These are phyloP conservation scores for Drosophila cognata DNA, from an alignment of 2,888 invertebrate genomes.

Conservation along the genomic window DNA sequence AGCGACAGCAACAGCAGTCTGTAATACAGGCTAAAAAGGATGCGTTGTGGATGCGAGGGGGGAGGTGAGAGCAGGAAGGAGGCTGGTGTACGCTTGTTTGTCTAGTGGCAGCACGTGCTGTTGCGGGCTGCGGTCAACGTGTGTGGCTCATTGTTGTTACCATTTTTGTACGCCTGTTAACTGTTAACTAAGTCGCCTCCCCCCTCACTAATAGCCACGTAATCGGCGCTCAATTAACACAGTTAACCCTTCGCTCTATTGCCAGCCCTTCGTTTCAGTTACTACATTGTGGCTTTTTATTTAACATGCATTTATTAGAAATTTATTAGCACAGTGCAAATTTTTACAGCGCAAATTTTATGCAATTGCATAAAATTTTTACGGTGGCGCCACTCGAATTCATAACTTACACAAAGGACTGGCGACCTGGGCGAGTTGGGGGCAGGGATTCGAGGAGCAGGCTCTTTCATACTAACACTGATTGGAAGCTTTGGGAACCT, in stretches of 20 bases:
- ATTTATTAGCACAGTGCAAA: constrained; percentile 63
- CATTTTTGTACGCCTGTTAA: constrained; percentile 64
- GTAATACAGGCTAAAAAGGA: constrained; percentile 45
- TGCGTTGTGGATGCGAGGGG: background rate
- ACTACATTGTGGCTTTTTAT: constrained; percentile 72
- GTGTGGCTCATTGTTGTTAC: constrained; percentile 70
- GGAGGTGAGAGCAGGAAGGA: background rate
- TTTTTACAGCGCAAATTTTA: constrained; percentile 64
- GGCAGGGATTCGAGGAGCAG: constrained; percentile 2
- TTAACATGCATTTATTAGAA: constrained; percentile 76
- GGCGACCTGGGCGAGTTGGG: background rate
- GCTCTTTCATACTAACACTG: constrained; percentile 65
- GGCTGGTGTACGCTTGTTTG: constrained; percentile 59
- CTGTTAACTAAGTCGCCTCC: constrained; percentile 60
- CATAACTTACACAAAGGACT: constrained; percentile 62
- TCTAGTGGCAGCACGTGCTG: constrained; percentile 72
- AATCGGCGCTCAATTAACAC: constrained; percentile 76
- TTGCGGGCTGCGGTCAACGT: constrained; percentile 76
- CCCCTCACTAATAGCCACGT: constrained; percentile 62
- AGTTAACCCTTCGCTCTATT: background rate
- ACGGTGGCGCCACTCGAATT: constrained; percentile 71
- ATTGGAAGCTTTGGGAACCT: constrained; percentile 69
- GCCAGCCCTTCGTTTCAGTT: background rate
- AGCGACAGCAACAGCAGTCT: constrained; percentile 72
- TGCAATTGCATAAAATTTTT: constrained; percentile 72